Conservation (phyloP, 2,888 invertebrate genomes). For the Leptura quadrifasciata region DNA sequence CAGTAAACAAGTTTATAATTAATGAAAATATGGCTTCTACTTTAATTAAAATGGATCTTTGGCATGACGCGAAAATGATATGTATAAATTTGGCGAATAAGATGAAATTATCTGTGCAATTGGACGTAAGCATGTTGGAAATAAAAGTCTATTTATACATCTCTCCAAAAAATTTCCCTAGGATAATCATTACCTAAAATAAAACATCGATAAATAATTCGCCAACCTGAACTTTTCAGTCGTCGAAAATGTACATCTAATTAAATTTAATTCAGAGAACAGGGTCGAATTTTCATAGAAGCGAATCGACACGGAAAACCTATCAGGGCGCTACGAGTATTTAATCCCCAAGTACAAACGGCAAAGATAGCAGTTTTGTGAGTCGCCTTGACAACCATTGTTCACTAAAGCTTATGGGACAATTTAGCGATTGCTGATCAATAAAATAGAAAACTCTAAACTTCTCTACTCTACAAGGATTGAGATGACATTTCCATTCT, state of each 20-base stretch:
- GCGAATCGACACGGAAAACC: conserved; percentile 14
- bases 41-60: conserved; percentile 9
- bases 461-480: conserved; percentile 5
- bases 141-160: no score
- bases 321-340: conserved; percentile 5
- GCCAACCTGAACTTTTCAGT: neutral
- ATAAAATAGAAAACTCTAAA: conserved; percentile 25
- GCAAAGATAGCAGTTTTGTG: conserved; percentile 34
- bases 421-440: conserved; percentile 32
- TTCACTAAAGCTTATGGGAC: conserved; percentile 12
- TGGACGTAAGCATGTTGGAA: no score
- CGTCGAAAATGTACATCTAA: neutral
- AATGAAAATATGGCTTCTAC: conserved; percentile 11
- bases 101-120: no score
- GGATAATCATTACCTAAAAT: neutral
- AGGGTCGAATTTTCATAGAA: neutral
- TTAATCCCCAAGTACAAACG: conserved; percentile 13
- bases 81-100: neutral
- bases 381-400: conserved; percentile 24
- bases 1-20: conserved; percentile 16
- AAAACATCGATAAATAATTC: neutral
- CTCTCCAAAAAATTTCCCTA: no score
- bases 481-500: conserved; percentile 16
- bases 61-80: neutral
- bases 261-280: conserved; percentile 1